Percentiles rank a stretch among this genome's conserved stretches.
These are phyloP conservation scores for Cheilosia pagana DNA, from an alignment of 2,888 invertebrate species.

Conservation along the genomic window DNA sequence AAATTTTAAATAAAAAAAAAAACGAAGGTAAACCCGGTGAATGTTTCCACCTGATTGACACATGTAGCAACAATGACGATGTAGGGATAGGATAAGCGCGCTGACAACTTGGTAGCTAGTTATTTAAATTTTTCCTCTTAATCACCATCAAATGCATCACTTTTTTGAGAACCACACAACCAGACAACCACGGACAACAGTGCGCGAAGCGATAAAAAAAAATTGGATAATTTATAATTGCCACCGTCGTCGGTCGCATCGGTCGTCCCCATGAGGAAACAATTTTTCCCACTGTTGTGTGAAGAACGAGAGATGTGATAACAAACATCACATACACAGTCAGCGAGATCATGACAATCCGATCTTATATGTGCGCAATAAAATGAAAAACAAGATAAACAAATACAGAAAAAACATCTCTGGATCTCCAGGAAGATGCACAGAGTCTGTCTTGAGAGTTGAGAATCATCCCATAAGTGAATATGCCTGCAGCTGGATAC, in stretches of 20 bases:
- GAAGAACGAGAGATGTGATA: constrained; percentile 58
- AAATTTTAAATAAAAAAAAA: constrained; percentile 15
- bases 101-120: constrained; percentile 51
- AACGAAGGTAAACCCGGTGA: not conserved
- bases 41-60: constrained; percentile 71
- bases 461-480: constrained; percentile 50
- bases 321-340: constrained; percentile 43
- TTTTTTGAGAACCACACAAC: constrained; percentile 12
- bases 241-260: constrained; percentile 46
- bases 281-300: constrained; percentile 67
- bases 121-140: constrained; percentile 66
- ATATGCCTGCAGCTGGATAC: constrained; percentile 69
- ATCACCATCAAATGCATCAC: constrained; percentile 51
- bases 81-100: constrained; percentile 51
- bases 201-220: constrained; percentile 28
- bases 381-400: constrained; percentile 62
- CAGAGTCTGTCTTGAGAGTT: constrained; percentile 30
- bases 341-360: constrained; percentile 61
- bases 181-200: not conserved
- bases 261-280: constrained; percentile 53
- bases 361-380: constrained; percentile 67
- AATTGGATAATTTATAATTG: constrained; percentile 70
- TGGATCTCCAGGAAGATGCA: constrained; percentile 61
- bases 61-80: constrained; percentile 51
- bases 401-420: constrained; percentile 43